Evolutionary conservation across 2,113 vertebrate species (phyloP).

Genomic region (Heliornis fulica): DNA sequence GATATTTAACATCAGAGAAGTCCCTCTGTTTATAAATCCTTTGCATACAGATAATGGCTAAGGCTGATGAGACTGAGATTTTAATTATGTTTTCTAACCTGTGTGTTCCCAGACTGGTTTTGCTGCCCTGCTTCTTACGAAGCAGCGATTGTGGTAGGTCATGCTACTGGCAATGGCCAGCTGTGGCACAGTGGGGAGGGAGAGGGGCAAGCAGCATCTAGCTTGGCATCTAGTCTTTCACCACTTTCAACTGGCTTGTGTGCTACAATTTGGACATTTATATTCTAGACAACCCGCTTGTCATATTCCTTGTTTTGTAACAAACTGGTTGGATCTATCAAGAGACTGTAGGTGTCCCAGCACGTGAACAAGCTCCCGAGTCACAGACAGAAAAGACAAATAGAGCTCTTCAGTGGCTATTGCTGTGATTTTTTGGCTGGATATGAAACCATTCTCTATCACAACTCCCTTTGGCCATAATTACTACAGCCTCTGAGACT

Average conservation of each 20-base stretch:
- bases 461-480: neutral
- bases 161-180: neutral
- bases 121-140: neutral
- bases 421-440: neutral
- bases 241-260: neutral
- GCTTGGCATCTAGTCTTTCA: neutral
- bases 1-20: neutral
- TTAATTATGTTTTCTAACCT: neutral
- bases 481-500: neutral
- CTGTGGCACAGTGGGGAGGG: neutral
- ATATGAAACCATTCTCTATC: neutral
- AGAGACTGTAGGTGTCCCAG: neutral
- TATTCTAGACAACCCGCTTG: neutral
- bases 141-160: neutral
- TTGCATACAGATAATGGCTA: neutral
- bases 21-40: neutral
- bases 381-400: neutral
- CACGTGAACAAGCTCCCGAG: neutral
- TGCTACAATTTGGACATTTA: neutral
- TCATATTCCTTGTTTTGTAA: neutral
- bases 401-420: neutral
- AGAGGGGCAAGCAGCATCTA: neutral
- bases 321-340: neutral
- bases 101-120: neutral
- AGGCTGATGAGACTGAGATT: neutral